Evolutionary conservation across 2,888 invertebrate species (phyloP), one percentile per base, ranked within the genome.

Genomic region (Drosophila paranaensis): DNA sequence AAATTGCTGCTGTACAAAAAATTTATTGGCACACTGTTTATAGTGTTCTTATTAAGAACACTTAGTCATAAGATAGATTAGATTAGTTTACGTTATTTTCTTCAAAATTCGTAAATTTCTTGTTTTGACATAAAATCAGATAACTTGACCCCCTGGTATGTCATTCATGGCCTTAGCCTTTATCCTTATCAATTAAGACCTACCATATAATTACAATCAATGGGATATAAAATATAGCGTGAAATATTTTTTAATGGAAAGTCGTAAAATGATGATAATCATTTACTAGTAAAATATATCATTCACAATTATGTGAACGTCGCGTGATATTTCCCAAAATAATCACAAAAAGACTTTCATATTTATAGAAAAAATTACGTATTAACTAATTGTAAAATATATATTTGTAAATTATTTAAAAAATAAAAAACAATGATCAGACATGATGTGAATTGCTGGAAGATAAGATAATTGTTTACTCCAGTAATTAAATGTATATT

Each of bases 111-210:
- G 16, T 13, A 16, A 10, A n/a, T 3, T 25, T 11, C 2, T 11
- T 27, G 27, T 39, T 39, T 39, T 39, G 39, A 0, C 39, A n/a
- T 39, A 14, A n/a, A 66, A 30, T 55, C 42, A 20, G 50, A 55
- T 54, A 48, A 53, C n/a, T 39, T 71, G 37, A 64, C 72, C 54
- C 63, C 53, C 27, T 54, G 9, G 33, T 9, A 25, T 55, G 25
- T 13, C 40, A 55, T 16, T 30, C 8, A 30, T 8, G 16, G 42
- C 1, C 1, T 20, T 33, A 11, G 35, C 53, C 37, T 42, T 27
- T 14, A n/a, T 14, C 30, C 16, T 51, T 61, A 61, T 73, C 56
- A 56, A 39, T 37, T 16, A 48, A 54, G 13, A 55, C n/a, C 13
- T 16, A 2, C 30, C 16, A 55, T 55, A 30, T 16, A 55, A 42